Evolutionary conservation across 2,113 vertebrate genomes (phyloP).

Genomic region (Tringa solitaria): DNA sequence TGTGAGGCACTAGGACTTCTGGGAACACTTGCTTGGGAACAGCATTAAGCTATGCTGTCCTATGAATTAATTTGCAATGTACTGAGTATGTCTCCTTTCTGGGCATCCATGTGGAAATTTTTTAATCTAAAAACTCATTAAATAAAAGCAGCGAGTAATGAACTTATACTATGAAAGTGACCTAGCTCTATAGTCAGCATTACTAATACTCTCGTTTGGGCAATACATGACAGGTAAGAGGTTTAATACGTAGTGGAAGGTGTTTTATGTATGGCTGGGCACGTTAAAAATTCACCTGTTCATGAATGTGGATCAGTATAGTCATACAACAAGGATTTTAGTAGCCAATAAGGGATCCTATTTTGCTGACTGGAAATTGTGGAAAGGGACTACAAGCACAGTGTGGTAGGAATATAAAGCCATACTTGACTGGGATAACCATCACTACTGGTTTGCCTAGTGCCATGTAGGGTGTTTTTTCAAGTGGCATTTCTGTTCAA

Average conservation of each 20-base stretch:
- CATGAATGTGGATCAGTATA: neutral
- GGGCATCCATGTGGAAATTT: conserved; percentile 8
- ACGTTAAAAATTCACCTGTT: neutral
- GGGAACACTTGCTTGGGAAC: conserved; percentile 9
- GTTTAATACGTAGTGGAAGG: neutral
- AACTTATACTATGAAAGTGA: neutral
- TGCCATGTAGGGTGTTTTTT: neutral
- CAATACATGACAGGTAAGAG: neutral
- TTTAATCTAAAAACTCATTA: conserved; percentile 43
- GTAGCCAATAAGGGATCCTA: neutral
- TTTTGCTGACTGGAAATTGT: neutral
- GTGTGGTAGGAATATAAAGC: neutral
- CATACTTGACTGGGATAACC: neutral
- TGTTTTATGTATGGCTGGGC: neutral
- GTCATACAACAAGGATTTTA: neutral
- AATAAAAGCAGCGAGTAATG: conserved; percentile 3
- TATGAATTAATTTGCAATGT: conserved; percentile 34
- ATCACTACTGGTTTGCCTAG: neutral
- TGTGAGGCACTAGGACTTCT: conserved; percentile 19
- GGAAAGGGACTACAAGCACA: neutral
- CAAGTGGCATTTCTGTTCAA: neutral
- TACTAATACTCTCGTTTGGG: neutral
- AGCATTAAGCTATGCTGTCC: conserved; percentile 10
- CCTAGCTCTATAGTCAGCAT: neutral
- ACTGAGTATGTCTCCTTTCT: conserved; percentile 23